Base-by-base conservation (phyloP, 2,888 invertebrate genomes). In the Andrena hattorfiana region DNA sequence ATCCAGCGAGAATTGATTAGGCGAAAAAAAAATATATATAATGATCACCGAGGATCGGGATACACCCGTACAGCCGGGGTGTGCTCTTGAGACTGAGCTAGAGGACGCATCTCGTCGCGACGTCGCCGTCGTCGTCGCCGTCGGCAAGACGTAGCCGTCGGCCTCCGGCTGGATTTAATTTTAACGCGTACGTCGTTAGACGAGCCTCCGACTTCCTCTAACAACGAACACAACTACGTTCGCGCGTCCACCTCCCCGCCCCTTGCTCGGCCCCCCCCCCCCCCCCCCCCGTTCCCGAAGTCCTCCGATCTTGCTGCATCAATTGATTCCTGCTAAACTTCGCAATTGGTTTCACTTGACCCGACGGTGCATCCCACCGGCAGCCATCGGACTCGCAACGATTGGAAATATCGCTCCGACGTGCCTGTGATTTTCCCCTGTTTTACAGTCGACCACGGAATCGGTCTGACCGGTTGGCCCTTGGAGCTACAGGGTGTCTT, bases 41-140 rank as follows among this genome's bases (percentile, higher is more conserved):
- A 56, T 56, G 56, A 16, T 2, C 42, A 42, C 69, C 28, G 54
- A 35, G 64, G 78, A 86, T 83, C 79, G 70, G 48, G 84, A 79
- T 83, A 85, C 89, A 90, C 83, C 93, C 92, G 92, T 90, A 86
- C 92, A 87, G 87, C 88, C 89, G 88, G 85, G 87, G 86, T 91
- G 90, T 93, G 94, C 90, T 93, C 94, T 94, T 94, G 94, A 94
- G 94, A 94, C 94, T 94, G 93, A 93, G 90, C 91, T 90, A 94
- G 92, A 93, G 94, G 94, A 94, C 93, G 94, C 90, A 91, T 83
- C 83, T 83, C 88, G 86, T 89, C 88, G 89, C 90, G 88, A 86
- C 92, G 87, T 86, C 90, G 85, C 77, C 90, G 87, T 86, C 89
- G 83, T 81, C 89, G 89, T 84, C 90, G 87, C 82, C 90, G 91